These are phyloP conservation scores for Recurvirostra avosetta DNA, from an alignment of 2,113 vertebrate species.

Conservation along the genomic window DNA sequence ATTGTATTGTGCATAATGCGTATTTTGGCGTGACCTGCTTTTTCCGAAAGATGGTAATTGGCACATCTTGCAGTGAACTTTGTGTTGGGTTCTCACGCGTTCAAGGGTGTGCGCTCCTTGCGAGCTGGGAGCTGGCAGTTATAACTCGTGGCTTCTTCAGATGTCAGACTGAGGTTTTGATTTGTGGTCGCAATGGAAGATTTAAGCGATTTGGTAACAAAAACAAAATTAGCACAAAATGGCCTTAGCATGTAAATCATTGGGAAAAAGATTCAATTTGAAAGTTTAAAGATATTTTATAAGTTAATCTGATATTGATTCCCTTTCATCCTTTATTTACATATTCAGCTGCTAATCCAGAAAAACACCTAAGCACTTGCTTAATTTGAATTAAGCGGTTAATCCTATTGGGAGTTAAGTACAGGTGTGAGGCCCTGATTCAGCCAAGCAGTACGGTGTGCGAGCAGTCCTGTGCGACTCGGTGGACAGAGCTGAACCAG, in stretches of 20 bases:
- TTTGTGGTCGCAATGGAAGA: neutral
- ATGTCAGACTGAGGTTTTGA: neutral
- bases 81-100: slow-evolving; percentile 5
- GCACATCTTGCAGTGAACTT: slow-evolving; percentile 2
- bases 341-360: slow-evolving; percentile 34
- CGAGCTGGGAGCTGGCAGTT: neutral
- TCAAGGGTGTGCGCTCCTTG: neutral
- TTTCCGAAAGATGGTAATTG: slow-evolving; percentile 23
- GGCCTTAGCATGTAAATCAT: neutral
- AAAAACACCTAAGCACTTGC: slow-evolving; percentile 22
- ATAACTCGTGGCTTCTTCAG: neutral
- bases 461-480: neutral
- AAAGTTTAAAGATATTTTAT: neutral
- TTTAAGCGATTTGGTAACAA: neutral
- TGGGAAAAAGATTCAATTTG: neutral
- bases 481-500: neutral
- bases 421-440: neutral
- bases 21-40: neutral
- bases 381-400: slow-evolving; percentile 19
- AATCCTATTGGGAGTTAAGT: neutral
- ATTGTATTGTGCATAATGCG: neutral
- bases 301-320: slow-evolving; percentile 11
- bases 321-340: slow-evolving; percentile 34
- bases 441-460: neutral
- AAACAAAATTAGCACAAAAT: neutral